Evolutionary conservation across 1,140 invertebrate species (phyloP), one percentile per base, ranked within the genome.

Genomic region (Megalopta genalis): DNA sequence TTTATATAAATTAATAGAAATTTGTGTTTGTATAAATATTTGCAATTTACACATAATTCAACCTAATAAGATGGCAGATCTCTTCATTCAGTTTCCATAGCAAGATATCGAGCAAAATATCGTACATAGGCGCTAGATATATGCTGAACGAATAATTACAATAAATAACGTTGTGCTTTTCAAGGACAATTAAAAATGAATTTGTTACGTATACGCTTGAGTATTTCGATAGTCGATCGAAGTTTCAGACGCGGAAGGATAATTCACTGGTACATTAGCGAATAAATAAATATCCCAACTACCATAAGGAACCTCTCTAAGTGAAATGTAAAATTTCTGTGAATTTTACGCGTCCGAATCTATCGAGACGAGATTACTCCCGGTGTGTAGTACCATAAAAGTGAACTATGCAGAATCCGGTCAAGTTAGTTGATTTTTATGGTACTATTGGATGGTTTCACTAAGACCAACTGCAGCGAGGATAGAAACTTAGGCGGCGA

Each of bases 401-500:
- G 2, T 14, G 42, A 59, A 68, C 42, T 23, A 52, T n/a, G 63
- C 21, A 16, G 6, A 46, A 37, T 23, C 1, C 57, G 57, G 8
- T 32, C 27, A 21, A 57, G 18, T 54, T n/a, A 54, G 32, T 54
- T 25, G 8, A 16, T 0, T 72, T 64, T 37, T 54, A 57, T 74
- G 25, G 27, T 63, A 70, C 54, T 32, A 10, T 60, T 32, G 46
- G 27, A 9, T 16, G 52, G 14, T 79, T 78, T 76, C 62, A 70
- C 52, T 77, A 42, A 70, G 60, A 81, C 37, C 60, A 77, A 73
- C 27, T 8, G 5, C 37, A 25, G 42, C 18, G 16, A n/a, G 2
- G 72, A 21, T 10, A 25, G 37, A 23, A 39, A 27, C n/a, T 85
- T 80, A 85, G 76, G 83, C 83, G 14, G 77, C 66, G 21, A 59